Evolutionary conservation across 1,140 invertebrate species (phyloP).

Genomic region (Centruroides vittatus): DNA sequence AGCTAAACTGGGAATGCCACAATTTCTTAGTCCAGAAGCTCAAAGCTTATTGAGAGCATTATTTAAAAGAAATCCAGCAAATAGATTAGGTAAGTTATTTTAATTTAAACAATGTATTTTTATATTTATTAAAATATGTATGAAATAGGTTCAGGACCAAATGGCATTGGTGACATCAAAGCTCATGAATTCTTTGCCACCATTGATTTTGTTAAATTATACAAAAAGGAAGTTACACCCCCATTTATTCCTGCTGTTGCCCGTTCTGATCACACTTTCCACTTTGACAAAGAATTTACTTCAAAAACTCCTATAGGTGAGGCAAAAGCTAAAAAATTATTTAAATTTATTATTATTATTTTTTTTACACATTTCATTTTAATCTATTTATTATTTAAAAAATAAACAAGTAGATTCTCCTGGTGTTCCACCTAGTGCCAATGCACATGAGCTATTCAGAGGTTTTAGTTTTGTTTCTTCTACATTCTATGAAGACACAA

Average conservation of each 20-base stretch:
- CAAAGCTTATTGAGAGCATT: constrained; percentile 83
- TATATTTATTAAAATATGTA: not conserved
- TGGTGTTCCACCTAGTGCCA: constrained; percentile 90
- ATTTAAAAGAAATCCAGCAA: constrained; percentile 91
- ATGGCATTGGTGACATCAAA: constrained; percentile 54
- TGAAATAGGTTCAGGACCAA: constrained; percentile 38
- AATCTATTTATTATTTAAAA: no score
- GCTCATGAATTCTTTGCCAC: constrained; percentile 83
- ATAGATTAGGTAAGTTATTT: constrained; percentile 49
- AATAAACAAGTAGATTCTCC: constrained; percentile 62
- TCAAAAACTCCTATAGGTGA: constrained; percentile 71
- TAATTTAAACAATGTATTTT: not conserved
- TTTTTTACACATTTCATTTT: no score
- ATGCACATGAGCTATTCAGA: constrained; percentile 92
- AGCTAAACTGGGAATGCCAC: constrained; percentile 93
- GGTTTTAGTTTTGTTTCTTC: constrained; percentile 97
- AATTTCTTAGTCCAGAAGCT: constrained; percentile 85
- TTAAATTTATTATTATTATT: no score
- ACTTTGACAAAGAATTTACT: constrained; percentile 84
- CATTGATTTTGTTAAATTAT: constrained; percentile 85
- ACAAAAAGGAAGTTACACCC: constrained; percentile 70
- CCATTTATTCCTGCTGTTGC: constrained; percentile 91
- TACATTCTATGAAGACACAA: constrained; percentile 40
- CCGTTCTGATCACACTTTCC: constrained; percentile 42
- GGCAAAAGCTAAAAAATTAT: not conserved